phyloP scores from a whole-genome alignment of 2,113 vertebrate genomes.

The Calidris pugnax region DNA sequence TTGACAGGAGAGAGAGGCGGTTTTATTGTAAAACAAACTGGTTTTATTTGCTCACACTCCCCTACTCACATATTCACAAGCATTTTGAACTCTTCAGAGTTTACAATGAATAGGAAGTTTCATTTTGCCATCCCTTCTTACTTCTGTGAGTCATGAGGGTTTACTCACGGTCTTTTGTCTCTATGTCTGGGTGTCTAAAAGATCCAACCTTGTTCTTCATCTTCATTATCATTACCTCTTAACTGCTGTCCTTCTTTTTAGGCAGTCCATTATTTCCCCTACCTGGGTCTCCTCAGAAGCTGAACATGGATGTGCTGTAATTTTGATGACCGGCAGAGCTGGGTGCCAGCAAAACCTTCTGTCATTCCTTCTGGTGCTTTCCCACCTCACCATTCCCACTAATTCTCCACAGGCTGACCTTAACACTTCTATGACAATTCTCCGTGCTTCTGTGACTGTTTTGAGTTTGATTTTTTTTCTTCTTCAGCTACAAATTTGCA shows the following conservation, averaged over 20 bases:
- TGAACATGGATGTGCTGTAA: background rate
- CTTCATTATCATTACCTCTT: background rate
- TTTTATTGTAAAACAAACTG: background rate
- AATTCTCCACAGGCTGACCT: background rate
- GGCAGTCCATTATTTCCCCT: background rate
- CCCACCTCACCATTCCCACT: background rate
- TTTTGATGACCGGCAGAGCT: background rate
- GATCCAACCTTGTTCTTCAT: background rate
- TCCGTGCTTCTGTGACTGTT: background rate
- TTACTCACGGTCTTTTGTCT: background rate
- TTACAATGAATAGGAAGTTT: background rate
- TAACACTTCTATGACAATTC: background rate
- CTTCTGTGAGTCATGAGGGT: background rate
- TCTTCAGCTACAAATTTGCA: background rate
- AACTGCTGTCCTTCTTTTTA: background rate
- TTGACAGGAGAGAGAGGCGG: background rate
- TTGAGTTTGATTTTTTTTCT: background rate
- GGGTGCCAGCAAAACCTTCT: slow-evolving; percentile 40
- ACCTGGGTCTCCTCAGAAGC: background rate
- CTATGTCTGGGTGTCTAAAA: background rate
- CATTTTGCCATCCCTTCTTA: background rate
- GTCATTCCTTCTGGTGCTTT: slow-evolving; percentile 11
- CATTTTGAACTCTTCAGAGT: background rate
- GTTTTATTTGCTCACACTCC: background rate
- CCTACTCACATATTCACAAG: background rate